These are phyloP conservation scores for Staurois parvus DNA, from an alignment of 2,797 vertebrate species.

Conservation along the genomic window DNA sequence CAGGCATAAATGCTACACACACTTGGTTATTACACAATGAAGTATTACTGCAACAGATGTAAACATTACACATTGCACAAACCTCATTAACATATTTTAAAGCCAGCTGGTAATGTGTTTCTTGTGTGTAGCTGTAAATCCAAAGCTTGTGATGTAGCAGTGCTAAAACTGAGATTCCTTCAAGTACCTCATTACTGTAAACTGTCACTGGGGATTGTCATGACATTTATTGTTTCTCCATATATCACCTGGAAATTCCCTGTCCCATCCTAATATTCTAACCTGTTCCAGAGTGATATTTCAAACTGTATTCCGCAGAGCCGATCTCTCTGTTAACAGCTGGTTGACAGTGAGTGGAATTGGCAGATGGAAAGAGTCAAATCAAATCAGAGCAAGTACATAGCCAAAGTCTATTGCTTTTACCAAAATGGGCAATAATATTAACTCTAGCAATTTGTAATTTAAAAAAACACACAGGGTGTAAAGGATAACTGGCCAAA, in stretches of 20 bases:
- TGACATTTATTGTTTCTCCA: slow-evolving; percentile 46
- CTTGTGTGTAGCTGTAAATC: slow-evolving; percentile 25
- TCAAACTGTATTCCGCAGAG: slow-evolving; percentile 22
- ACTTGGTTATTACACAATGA: slow-evolving; percentile 11
- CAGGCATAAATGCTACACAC: slow-evolving; percentile 12
- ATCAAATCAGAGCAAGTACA: neutral
- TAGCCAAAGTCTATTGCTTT: neutral
- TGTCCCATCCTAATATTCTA: slow-evolving; percentile 16
- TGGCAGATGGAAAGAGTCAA: slow-evolving; percentile 11
- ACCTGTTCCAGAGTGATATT: slow-evolving; percentile 24
- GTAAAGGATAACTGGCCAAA: neutral
- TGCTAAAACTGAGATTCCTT: slow-evolving; percentile 28
- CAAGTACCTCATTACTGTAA: slow-evolving; percentile 47
- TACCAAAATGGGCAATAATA: neutral
- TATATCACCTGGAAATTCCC: slow-evolving; percentile 44
- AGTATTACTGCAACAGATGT: slow-evolving; percentile 42
- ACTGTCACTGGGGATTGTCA: slow-evolving; percentile 33
- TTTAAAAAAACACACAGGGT: neutral
- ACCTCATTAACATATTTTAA: slow-evolving; percentile 36
- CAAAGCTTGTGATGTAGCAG: slow-evolving; percentile 15
- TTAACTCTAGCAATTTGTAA: neutral
- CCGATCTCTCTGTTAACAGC: slow-evolving; percentile 20
- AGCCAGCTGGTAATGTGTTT: slow-evolving; percentile 36
- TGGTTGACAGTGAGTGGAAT: slow-evolving; percentile 15
- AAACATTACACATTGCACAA: slow-evolving; percentile 39